Percentiles rank a stretch among this genome's conserved stretches.
Evolutionary conservation across 2,888 invertebrate genomes (phyloP).

Genomic region (Diaprepes abbreviatus): DNA sequence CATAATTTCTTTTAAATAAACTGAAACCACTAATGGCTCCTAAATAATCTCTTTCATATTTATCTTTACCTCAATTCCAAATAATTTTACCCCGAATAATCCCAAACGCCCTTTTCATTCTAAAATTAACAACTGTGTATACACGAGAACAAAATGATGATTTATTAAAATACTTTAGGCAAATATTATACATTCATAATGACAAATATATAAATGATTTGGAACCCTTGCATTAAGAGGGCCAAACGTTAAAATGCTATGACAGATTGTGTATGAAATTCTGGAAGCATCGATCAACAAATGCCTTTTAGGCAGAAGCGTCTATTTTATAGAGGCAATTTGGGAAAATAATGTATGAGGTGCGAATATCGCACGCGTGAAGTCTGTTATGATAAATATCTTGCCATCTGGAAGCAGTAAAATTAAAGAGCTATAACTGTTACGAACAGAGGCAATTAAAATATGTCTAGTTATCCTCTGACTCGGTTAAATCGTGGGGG

Average conservation of each 20-base stretch:
- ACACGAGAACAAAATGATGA: background rate
- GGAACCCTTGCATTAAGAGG: background rate
- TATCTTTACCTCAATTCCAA: background rate
- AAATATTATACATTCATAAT: constrained; percentile 8
- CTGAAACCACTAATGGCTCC: background rate
- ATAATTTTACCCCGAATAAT: background rate
- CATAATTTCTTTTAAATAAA: background rate
- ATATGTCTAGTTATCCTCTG: background rate
- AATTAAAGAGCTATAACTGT: constrained; percentile 7
- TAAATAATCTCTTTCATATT: background rate
- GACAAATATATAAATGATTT: constrained; percentile 8
- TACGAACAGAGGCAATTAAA: background rate
- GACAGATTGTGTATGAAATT: constrained; percentile 23
- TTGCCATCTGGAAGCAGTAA: background rate
- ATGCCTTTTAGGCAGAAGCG: constrained; percentile 23
- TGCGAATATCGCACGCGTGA: constrained; percentile 15
- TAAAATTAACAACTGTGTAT: background rate
- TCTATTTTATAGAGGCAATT: constrained; percentile 11
- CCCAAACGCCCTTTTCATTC: background rate
- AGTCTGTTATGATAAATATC: constrained; percentile 10
- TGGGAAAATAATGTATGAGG: constrained; percentile 28
- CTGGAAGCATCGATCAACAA: constrained; percentile 25
- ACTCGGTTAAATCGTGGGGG: background rate
- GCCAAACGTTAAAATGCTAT: constrained; percentile 25
- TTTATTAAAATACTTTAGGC: constrained; percentile 10